phyloP scores from a whole-genome alignment of 2,888 invertebrate species.

The Watsonalla cultraria region DNA sequence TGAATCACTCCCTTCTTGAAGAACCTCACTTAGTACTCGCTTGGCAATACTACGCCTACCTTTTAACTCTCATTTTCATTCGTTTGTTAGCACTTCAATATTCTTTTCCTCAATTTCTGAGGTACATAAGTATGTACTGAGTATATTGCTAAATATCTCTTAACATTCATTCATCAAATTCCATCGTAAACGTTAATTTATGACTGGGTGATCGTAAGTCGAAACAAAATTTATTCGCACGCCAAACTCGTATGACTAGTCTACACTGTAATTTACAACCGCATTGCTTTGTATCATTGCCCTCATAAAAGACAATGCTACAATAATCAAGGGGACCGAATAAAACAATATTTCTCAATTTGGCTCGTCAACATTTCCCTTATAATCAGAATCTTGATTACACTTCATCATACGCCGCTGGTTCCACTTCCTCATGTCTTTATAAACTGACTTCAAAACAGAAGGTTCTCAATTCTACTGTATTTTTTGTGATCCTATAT shows the following conservation, averaged over 20 bases:
- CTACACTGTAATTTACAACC: background rate
- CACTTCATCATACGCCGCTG: background rate
- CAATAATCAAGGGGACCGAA: constrained; percentile 7
- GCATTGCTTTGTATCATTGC: background rate
- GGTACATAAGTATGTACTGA: too few species aligned
- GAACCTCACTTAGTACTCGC: too few species aligned
- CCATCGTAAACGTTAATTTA: background rate
- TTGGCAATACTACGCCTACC: too few species aligned
- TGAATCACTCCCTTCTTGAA: too few species aligned
- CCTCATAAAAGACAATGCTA: background rate
- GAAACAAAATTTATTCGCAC: background rate
- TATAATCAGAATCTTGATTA: constrained; percentile 9
- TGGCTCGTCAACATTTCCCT: constrained; percentile 4
- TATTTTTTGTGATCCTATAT: too few species aligned
- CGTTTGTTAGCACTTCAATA: too few species aligned
- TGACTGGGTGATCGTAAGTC: background rate
- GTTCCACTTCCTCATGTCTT: background rate
- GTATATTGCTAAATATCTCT: too few species aligned
- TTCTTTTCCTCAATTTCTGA: too few species aligned
- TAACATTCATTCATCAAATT: too few species aligned
- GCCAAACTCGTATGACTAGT: background rate
- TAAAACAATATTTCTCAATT: constrained; percentile 15
- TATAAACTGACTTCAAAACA: background rate
- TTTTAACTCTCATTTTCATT: too few species aligned
- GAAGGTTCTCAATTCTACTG: background rate